phyloP scores from a whole-genome alignment of 2,888 invertebrate species.

The Sepiola atlantica region DNA sequence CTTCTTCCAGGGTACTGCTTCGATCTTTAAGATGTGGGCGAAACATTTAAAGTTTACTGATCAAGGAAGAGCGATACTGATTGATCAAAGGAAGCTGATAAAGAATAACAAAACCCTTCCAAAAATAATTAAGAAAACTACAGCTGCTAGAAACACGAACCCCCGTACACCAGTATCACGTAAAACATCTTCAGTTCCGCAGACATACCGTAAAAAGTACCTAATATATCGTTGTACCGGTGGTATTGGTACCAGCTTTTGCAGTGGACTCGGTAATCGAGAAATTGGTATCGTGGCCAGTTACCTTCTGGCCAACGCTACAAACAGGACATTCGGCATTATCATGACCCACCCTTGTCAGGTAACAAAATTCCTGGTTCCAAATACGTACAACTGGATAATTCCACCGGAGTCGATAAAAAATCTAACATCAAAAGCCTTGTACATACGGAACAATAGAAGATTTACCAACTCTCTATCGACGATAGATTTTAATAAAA shows the following conservation, averaged over 20 bases:
- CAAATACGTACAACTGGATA: background rate
- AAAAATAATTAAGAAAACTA: no score
- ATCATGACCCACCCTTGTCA: conserved; percentile 5
- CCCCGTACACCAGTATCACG: no score
- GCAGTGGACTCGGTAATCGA: conserved; percentile 33
- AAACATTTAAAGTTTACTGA: no score
- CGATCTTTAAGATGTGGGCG: no score
- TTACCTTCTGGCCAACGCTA: conserved; percentile 24
- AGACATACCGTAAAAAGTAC: background rate
- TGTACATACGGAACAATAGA: background rate
- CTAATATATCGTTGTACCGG: background rate
- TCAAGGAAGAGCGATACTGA: no score
- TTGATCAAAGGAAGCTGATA: no score
- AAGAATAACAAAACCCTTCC: no score
- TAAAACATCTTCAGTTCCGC: background rate
- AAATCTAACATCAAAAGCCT: background rate
- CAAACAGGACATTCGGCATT: background rate
- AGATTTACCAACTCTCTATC: background rate
- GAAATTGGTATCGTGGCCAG: background rate
- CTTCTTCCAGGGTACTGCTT: no score
- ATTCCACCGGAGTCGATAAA: background rate
- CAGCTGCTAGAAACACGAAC: no score
- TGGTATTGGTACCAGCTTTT: background rate
- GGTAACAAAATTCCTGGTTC: background rate
- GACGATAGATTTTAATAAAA: background rate